Base-by-base conservation (phyloP, 2,797 vertebrate species). In the Leucoraja ocellata region DNA sequence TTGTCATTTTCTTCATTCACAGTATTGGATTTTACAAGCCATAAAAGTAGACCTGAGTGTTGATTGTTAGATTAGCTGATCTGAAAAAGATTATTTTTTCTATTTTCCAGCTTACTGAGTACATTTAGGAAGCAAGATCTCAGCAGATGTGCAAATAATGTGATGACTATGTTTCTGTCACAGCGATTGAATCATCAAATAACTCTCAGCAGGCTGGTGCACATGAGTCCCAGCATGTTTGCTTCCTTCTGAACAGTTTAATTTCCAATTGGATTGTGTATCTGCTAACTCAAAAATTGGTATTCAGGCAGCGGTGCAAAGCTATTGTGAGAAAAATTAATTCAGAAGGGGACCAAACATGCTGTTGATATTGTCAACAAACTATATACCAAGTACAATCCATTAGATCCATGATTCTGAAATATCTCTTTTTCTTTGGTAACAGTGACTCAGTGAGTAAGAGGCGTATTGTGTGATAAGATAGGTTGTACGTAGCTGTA, bases 161-260 rank as follows among this genome's bases (percentile, higher is more conserved):
- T 74, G 36, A 92, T 92, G 90, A 76, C 90, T 46, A 92, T 74
- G 71, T 92, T 92, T 18, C 90, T 74, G 90, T 92, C 71, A 76
- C 90, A 92, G 90, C 90, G 76, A 92, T 92, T 92, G 90, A 92
- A 92, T 92, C 90, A 92, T 92, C 71, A 91, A 74, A 74, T 91
- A 74, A 91, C 90, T 91, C 90, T 92, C 90, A 92, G 71, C 71
- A 76, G 90, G 90, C 71, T 54, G 54, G 10, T 58, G 46, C 90
- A 92, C 25, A 74, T 91, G 90, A 92, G 90, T 92, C 71, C 90
- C 90, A 58, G 90, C 65, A 13, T n/a, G 39, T 76, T 76, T 92
- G 68, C 39, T 76, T 92, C 39, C 23, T 92, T 92, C 39, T 92
- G 46, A 92, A 92, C 71, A 46, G 90, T 74, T 92, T 92, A 76